These are phyloP conservation scores for Gnatocerus cornutus DNA, from an alignment of 2,888 invertebrate genomes.

Conservation along the genomic window DNA sequence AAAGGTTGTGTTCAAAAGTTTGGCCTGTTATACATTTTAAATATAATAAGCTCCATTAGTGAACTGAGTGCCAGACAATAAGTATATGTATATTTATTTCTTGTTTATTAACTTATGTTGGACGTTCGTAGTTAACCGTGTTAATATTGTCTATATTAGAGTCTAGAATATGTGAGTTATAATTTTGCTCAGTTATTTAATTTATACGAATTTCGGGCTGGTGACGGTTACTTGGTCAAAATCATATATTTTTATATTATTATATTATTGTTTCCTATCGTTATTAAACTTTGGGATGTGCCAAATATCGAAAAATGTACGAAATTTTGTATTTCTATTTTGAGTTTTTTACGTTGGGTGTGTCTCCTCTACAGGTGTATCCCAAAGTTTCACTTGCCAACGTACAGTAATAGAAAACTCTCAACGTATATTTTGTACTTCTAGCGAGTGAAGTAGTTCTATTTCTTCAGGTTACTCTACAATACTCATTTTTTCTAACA, in stretches of 20 bases:
- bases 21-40: constrained; percentile 60
- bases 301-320: neutral
- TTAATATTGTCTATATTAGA: constrained; percentile 49
- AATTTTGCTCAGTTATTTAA: constrained; percentile 42
- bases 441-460: no score
- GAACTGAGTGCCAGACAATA: constrained; percentile 68
- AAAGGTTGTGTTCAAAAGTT: constrained; percentile 64
- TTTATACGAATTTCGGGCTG: constrained; percentile 34
- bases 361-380: neutral
- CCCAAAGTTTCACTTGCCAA: constrained; percentile 3
- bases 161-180: constrained; percentile 43
- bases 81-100: constrained; percentile 52
- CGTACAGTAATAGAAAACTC: neutral
- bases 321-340: neutral
- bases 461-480: neutral
- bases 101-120: constrained; percentile 41
- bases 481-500: constrained; percentile 6
- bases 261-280: neutral
- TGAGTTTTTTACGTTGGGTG: neutral
- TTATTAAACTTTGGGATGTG: constrained; percentile 3
- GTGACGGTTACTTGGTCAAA: constrained; percentile 48
- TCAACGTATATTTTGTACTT: no score
- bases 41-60: constrained; percentile 48
- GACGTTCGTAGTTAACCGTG: constrained; percentile 48
- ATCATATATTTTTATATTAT: constrained; percentile 30